Evolutionary conservation across 2,113 vertebrate genomes (phyloP).

Genomic region (Petrocephalus zakoni): DNA sequence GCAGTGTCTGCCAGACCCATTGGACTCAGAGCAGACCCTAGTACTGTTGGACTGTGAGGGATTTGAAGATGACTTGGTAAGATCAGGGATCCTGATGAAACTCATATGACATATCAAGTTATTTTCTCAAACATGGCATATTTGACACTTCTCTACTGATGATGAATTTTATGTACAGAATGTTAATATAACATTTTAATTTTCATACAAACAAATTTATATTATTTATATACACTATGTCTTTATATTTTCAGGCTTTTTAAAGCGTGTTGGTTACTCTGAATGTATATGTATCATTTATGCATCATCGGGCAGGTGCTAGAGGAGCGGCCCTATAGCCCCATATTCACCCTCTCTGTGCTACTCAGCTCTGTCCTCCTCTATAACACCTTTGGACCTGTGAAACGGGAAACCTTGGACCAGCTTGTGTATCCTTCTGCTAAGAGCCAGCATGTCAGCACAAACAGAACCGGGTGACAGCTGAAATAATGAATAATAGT

Average conservation of each 20-base stretch:
- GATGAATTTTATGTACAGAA: background rate
- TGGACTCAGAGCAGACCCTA: background rate
- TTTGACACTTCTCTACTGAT: background rate
- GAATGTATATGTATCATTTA: background rate
- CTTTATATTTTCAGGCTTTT: background rate
- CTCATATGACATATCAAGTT: background rate
- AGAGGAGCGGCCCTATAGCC: background rate
- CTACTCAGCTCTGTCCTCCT: slow-evolving; percentile 23
- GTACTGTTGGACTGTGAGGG: slow-evolving; percentile 17
- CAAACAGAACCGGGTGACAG: background rate
- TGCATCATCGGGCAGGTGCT: background rate
- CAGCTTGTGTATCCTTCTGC: slow-evolving; percentile 22
- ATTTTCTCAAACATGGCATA: background rate
- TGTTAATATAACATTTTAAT: background rate
- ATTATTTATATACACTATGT: background rate
- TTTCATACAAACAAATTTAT: background rate
- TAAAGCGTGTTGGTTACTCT: background rate
- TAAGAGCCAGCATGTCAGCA: background rate
- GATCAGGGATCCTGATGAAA: background rate
- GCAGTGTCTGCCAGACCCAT: background rate
- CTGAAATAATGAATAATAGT: background rate
- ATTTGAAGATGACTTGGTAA: slow-evolving; percentile 21
- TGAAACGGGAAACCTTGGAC: slow-evolving; percentile 10
- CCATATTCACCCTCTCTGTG: slow-evolving; percentile 17
- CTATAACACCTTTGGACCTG: slow-evolving; percentile 12